Conservation (phyloP, 1,140 invertebrate species). For the Drosophila truncata region DNA sequence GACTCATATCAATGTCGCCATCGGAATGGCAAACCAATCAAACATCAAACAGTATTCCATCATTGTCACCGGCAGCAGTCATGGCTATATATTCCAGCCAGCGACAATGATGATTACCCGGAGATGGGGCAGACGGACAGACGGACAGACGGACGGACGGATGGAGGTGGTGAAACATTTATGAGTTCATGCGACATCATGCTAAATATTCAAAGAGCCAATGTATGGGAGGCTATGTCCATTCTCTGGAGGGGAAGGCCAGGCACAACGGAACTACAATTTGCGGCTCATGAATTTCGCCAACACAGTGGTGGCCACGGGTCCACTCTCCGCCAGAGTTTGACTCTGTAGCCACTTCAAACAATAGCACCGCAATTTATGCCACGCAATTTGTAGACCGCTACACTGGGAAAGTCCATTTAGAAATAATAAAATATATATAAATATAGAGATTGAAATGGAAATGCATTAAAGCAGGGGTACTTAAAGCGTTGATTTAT, state of each 20-base stretch:
- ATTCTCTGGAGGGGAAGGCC: slow-evolving; percentile 19
- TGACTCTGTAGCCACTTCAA: slow-evolving; percentile 37
- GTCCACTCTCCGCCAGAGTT: slow-evolving; percentile 5
- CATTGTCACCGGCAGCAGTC: slow-evolving; percentile 66
- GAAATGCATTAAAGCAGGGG: background rate
- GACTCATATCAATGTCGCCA: slow-evolving; percentile 55
- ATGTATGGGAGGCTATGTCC: slow-evolving; percentile 19
- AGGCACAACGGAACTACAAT: slow-evolving; percentile 46
- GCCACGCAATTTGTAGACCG: slow-evolving; percentile 60
- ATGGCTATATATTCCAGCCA: slow-evolving; percentile 15
- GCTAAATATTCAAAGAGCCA: slow-evolving; percentile 60
- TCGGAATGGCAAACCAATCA: slow-evolving; percentile 70
- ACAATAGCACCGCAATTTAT: slow-evolving; percentile 65
- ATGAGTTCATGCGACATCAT: slow-evolving; percentile 50
- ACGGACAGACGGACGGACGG: background rate
- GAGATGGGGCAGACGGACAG: slow-evolving; percentile 1
- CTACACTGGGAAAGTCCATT: slow-evolving; percentile 8
- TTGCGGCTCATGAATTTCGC: slow-evolving; percentile 63
- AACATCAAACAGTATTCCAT: slow-evolving; percentile 68
- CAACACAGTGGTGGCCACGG: slow-evolving; percentile 17
- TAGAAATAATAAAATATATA: background rate
- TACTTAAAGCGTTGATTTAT: slow-evolving; percentile 7
- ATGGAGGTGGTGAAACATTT: slow-evolving; percentile 45
- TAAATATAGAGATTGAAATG: background rate
- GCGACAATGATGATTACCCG: slow-evolving; percentile 11